Conservation (phyloP, 2,888 invertebrate species). For the Pandemis heparana region DNA sequence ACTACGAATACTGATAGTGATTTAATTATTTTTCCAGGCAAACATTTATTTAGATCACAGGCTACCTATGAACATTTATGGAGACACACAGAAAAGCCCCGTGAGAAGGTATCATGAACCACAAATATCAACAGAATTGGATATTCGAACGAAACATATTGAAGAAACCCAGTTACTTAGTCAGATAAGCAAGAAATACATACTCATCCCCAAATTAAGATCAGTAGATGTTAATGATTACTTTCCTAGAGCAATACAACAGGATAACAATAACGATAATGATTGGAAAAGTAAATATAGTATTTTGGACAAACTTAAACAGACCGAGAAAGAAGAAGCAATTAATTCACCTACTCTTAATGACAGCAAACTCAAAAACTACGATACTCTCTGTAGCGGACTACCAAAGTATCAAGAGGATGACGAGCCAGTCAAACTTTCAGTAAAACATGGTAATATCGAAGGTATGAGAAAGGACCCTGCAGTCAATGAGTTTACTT, state of each 20-base stretch:
- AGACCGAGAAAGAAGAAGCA: slow-evolving; percentile 58
- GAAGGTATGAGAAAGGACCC: slow-evolving; percentile 46
- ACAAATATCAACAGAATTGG: slow-evolving; percentile 38
- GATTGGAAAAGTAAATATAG: slow-evolving; percentile 81
- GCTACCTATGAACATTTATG: slow-evolving; percentile 9
- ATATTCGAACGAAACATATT: slow-evolving; percentile 46
- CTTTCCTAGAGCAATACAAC: slow-evolving; percentile 43
- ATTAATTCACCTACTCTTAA: slow-evolving; percentile 19
- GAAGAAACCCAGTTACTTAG: slow-evolving; percentile 62
- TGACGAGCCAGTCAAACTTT: slow-evolving; percentile 4
- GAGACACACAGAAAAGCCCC: slow-evolving; percentile 10
- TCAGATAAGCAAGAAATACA: slow-evolving; percentile 76
- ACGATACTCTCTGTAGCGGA: slow-evolving; percentile 11
- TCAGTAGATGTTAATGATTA: slow-evolving; percentile 48
- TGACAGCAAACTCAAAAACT: slow-evolving; percentile 15
- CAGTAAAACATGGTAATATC: slow-evolving; percentile 4
- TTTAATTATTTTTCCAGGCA: slow-evolving; percentile 17
- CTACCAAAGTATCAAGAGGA: neutral
- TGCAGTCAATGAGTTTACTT: slow-evolving; percentile 15
- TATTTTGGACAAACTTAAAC: slow-evolving; percentile 72
- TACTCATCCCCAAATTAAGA: slow-evolving; percentile 72
- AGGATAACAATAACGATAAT: slow-evolving; percentile 52
- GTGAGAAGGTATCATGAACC: slow-evolving; percentile 18
- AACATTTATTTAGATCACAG: slow-evolving; percentile 22
- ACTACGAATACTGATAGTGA: neutral